phyloP scores from a whole-genome alignment of 2,888 invertebrate genomes.

The Dyspetes luteomarginatus region DNA sequence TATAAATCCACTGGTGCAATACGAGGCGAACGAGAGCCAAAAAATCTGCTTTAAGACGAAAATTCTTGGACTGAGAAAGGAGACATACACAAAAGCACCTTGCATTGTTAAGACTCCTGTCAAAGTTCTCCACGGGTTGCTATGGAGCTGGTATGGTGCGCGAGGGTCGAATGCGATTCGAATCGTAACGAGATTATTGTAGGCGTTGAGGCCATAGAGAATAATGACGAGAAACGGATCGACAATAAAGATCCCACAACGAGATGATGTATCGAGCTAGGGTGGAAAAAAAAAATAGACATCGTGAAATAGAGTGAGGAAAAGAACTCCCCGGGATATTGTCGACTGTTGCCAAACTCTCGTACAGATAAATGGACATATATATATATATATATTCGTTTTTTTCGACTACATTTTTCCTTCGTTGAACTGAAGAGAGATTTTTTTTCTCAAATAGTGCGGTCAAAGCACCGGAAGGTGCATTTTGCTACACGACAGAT shows the following conservation, averaged over 20 bases:
- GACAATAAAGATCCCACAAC: slow-evolving; percentile 60
- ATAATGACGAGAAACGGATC: slow-evolving; percentile 61
- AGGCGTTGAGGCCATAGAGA: slow-evolving; percentile 79
- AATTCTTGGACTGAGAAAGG: slow-evolving; percentile 59
- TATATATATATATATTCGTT: slow-evolving; percentile 55
- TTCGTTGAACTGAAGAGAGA: slow-evolving; percentile 29
- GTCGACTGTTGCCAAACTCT: slow-evolving; percentile 71
- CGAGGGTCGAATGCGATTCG: slow-evolving; percentile 68
- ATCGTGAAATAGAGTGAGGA: slow-evolving; percentile 27
- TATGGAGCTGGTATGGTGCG: slow-evolving; percentile 52
- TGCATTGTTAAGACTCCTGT: slow-evolving; percentile 78
- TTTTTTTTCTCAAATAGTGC: slow-evolving; percentile 29
- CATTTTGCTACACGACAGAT: slow-evolving; percentile 57
- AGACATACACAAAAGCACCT: slow-evolving; percentile 79
- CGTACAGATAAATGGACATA: neutral
- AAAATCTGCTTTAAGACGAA: slow-evolving; percentile 73
- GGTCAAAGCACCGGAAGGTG: slow-evolving; percentile 74
- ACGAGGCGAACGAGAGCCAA: slow-evolving; percentile 46
- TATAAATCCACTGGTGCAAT: neutral
- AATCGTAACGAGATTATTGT: slow-evolving; percentile 82
- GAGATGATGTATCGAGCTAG: slow-evolving; percentile 51
- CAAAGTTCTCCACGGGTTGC: slow-evolving; percentile 72
- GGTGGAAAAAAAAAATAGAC: slow-evolving; percentile 18
- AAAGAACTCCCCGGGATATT: slow-evolving; percentile 10
- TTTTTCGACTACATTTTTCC: slow-evolving; percentile 53